Evolutionary conservation across 2,888 invertebrate genomes (phyloP).

Genomic region (Octonoba sinensis): DNA sequence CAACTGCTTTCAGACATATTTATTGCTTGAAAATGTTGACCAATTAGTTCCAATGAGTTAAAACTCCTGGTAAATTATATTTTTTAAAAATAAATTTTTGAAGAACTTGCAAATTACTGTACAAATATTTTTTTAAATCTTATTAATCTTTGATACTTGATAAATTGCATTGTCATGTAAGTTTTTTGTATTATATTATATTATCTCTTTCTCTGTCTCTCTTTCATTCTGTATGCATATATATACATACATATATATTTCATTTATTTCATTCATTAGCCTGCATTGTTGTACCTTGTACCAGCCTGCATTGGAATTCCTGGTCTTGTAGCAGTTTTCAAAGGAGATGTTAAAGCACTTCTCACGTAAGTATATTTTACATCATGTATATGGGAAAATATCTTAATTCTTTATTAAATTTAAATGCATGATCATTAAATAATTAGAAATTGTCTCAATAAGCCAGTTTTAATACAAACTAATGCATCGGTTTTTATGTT

Average conservation of each 20-base stretch:
- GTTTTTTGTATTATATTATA: not conserved
- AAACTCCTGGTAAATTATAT: too few species aligned
- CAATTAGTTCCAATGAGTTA: too few species aligned
- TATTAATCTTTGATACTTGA: not conserved
- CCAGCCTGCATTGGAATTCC: constrained; percentile 96
- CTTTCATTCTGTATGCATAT: not conserved
- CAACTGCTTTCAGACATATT: too few species aligned
- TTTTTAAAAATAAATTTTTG: too few species aligned
- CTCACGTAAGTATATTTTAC: constrained; percentile 78
- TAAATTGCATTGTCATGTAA: not conserved
- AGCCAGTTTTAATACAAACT: not conserved
- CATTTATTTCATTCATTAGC: constrained; percentile 76
- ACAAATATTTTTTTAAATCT: too few species aligned
- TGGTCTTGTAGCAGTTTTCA: constrained; percentile 84
- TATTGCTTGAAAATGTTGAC: too few species aligned
- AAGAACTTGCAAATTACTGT: too few species aligned
- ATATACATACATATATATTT: constrained; percentile 33
- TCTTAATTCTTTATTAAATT: not conserved
- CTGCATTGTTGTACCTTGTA: constrained; percentile 95
- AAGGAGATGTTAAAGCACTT: constrained; percentile 89
- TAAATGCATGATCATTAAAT: not conserved
- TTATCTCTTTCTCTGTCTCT: not conserved
- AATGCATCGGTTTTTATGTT: too few species aligned
- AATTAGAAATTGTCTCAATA: not conserved
- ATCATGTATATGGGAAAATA: not conserved